These are phyloP conservation scores for Hermatobates lingyangjiaoensis DNA, from an alignment of 1,140 invertebrate species.

Conservation along the genomic window DNA sequence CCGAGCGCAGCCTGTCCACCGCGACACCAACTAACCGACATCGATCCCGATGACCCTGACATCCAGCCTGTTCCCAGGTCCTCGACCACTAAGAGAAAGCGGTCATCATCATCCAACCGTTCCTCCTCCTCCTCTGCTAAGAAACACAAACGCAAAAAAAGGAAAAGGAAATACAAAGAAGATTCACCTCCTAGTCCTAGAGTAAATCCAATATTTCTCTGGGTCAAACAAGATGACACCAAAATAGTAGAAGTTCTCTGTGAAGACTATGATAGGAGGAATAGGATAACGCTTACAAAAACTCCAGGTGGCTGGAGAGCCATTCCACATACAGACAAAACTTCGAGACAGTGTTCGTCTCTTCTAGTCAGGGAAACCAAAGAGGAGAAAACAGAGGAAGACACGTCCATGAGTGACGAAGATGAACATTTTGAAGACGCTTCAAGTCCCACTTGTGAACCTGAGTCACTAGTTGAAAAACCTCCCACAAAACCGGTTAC, in stretches of 20 bases:
- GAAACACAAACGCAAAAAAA: slow-evolving; percentile 13
- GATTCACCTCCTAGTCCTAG: slow-evolving; percentile 25
- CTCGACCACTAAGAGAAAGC: slow-evolving; percentile 12
- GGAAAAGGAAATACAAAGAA: slow-evolving; percentile 10
- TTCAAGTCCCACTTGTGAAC: too few species aligned
- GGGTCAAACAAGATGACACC: slow-evolving; percentile 55
- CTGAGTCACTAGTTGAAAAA: too few species aligned
- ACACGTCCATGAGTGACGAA: slow-evolving; percentile 9
- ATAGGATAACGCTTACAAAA: slow-evolving; percentile 57
- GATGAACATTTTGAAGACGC: too few species aligned
- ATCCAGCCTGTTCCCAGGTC: too few species aligned
- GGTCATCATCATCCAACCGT: slow-evolving; percentile 13
- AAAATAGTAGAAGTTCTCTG: slow-evolving; percentile 60
- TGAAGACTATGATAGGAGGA: slow-evolving; percentile 66
- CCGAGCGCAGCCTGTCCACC: too few species aligned
- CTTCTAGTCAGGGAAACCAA: slow-evolving; percentile 7
- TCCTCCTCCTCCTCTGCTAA: slow-evolving; percentile 11
- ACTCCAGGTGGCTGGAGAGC: slow-evolving; percentile 60
- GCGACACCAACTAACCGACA: too few species aligned
- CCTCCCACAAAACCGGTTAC: too few species aligned
- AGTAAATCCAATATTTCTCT: slow-evolving; percentile 60
- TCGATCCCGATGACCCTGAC: too few species aligned
- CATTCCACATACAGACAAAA: slow-evolving; percentile 32
- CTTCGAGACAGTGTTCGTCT: slow-evolving; percentile 16
- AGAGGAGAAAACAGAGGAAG: slow-evolving; percentile 13